These are phyloP conservation scores for Psylliodes chrysocephalus DNA, from an alignment of 2,888 invertebrate genomes.

Conservation along the genomic window DNA sequence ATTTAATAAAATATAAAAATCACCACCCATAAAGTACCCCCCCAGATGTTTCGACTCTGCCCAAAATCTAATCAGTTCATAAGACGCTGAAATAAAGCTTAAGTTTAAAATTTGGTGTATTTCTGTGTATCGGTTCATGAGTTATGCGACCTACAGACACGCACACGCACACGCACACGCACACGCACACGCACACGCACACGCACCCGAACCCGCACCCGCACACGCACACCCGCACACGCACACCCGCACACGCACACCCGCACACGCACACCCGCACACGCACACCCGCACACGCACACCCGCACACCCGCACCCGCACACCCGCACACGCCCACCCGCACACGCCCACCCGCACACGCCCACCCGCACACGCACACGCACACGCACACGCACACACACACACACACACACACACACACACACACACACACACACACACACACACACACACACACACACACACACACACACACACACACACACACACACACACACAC, in stretches of 20 bases:
- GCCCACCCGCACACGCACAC: neutral
- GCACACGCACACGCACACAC: neutral
- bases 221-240: neutral
- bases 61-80: too few species aligned
- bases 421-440: neutral
- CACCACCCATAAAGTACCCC: too few species aligned
- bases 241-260: neutral
- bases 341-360: neutral
- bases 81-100: too few species aligned
- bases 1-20: too few species aligned
- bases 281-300: neutral
- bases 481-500: neutral
- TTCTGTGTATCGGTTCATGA: too few species aligned
- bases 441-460: neutral
- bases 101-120: too few species aligned
- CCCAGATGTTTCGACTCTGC: too few species aligned
- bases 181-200: neutral
- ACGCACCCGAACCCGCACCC: neutral
- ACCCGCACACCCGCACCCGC: neutral
- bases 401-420: neutral
- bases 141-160: too few species aligned
- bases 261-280: neutral
- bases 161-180: too few species aligned
- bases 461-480: neutral
- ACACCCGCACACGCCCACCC: neutral